Percentiles rank a stretch among this genome's conserved stretches.
Conservation (phyloP, 2,888 invertebrate genomes). For the Hydroisotoma schaefferi region DNA sequence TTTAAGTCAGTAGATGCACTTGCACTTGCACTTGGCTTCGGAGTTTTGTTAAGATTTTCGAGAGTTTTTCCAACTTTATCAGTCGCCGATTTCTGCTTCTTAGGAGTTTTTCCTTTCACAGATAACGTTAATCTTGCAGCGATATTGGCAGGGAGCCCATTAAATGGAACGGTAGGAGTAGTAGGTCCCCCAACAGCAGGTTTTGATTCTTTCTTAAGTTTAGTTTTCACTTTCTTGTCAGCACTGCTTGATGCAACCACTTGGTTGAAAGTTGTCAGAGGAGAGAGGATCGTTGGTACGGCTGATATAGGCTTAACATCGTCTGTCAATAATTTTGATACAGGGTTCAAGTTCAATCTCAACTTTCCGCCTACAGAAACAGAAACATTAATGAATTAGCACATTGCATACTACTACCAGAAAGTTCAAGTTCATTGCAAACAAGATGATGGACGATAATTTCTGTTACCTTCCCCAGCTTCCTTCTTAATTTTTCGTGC, state of each 20-base stretch:
- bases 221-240: background rate
- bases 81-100: conserved; percentile 22
- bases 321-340: no score
- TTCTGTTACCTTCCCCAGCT: conserved; percentile 23
- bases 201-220: conserved; percentile 3
- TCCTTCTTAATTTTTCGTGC: conserved; percentile 42
- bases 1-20: conserved; percentile 14
- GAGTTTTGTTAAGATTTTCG: conserved; percentile 16
- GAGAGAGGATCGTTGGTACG: no score
- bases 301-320: no score
- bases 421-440: no score
- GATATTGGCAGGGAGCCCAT: conserved; percentile 26
- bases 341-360: no score
- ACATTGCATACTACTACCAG: no score
- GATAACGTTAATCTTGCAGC: conserved; percentile 5
- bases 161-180: conserved; percentile 20
- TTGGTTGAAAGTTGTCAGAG: no score
- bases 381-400: no score
- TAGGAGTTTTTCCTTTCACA: background rate
- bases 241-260: no score
- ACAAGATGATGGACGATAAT: no score
- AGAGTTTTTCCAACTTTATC: conserved; percentile 13
- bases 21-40: conserved; percentile 30
- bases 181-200: conserved; percentile 1
- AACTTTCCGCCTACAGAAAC: no score